Conservation (phyloP, 2,113 vertebrate species). For the Oxyruncus cristatus region DNA sequence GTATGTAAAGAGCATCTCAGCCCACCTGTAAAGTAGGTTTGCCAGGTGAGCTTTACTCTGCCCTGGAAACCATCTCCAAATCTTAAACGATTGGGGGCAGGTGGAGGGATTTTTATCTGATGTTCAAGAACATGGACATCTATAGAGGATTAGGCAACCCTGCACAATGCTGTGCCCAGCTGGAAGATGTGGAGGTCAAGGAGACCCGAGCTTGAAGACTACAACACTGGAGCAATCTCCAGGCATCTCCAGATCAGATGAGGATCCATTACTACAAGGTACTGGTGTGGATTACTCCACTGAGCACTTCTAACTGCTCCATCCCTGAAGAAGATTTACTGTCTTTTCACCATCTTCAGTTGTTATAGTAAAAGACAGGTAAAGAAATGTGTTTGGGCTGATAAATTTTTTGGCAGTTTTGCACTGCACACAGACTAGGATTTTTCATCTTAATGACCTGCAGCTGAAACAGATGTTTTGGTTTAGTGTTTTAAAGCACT, state of each 20-base stretch:
- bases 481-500: slow-evolving; percentile 50
- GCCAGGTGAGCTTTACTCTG: background rate
- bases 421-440: background rate
- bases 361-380: background rate
- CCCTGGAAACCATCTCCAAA: background rate
- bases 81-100: background rate
- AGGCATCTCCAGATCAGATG: background rate
- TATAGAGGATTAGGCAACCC: background rate
- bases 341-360: background rate
- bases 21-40: background rate
- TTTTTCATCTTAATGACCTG: slow-evolving; percentile 53
- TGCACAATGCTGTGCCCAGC: background rate
- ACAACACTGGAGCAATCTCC: background rate
- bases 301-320: background rate
- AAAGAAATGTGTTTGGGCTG: background rate
- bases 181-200: background rate
- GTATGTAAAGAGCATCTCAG: background rate
- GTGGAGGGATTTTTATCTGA: background rate
- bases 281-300: background rate
- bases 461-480: slow-evolving; percentile 56
- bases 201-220: background rate
- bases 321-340: background rate
- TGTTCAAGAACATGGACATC: background rate
- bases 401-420: slow-evolving; percentile 20
- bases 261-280: background rate